Percentiles rank a stretch among this genome's conserved stretches.
Conservation (phyloP, 2,888 invertebrate species). For the Rotaria sp. region DNA sequence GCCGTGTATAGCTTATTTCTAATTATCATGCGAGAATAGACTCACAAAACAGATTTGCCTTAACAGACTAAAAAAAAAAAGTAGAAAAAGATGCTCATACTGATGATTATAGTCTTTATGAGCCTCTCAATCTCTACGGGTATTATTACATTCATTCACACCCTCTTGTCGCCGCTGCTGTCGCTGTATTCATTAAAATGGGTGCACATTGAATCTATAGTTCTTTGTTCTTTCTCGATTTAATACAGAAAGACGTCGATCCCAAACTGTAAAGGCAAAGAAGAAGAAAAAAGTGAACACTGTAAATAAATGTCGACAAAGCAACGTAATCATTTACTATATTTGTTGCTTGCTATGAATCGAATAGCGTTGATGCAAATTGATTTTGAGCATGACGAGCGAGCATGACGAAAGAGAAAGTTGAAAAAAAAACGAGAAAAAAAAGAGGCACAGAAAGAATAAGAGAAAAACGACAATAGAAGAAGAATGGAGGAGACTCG, state of each 20-base stretch:
- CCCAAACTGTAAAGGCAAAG: not conserved
- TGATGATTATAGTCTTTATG: not conserved
- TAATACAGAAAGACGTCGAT: not conserved
- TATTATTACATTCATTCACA: not conserved
- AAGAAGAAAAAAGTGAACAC: not conserved
- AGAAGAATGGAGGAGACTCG: not conserved
- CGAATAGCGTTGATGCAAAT: not conserved
- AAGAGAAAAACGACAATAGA: not conserved
- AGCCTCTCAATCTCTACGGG: not conserved
- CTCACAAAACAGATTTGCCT: not conserved
- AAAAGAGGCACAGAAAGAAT: not conserved
- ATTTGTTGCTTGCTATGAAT: not conserved
- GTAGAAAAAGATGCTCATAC: no score
- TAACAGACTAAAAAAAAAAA: not conserved
- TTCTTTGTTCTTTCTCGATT: not conserved
- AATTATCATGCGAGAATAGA: not conserved
- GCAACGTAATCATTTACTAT: not conserved
- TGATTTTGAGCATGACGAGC: not conserved
- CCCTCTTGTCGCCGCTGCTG: not conserved
- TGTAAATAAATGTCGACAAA: not conserved
- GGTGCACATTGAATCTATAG: not conserved
- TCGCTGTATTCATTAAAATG: not conserved
- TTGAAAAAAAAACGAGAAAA: not conserved
- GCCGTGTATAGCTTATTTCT: not conserved
- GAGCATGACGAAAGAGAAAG: not conserved